Conservation (phyloP, 37 sponge, comb jelly and placozoan genomes). For the Chondrilla cf. caribensis region DNA sequence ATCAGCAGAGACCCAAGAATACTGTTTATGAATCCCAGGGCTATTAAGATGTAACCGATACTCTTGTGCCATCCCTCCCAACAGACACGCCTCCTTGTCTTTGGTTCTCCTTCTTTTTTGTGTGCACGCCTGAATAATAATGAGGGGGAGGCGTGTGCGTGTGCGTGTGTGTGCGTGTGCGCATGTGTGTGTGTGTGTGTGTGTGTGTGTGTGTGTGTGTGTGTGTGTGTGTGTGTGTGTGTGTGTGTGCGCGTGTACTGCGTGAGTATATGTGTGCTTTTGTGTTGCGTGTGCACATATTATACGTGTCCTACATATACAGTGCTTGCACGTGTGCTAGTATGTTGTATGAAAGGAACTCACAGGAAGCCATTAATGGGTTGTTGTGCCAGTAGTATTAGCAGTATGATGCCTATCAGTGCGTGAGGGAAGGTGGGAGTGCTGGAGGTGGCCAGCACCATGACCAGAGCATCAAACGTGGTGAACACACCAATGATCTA, state of each 20-base stretch:
- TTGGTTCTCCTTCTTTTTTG: conserved; percentile 21
- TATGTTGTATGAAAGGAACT: neutral
- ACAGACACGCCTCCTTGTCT: conserved; percentile 25
- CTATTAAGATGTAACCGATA: conserved; percentile 3
- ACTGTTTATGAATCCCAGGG: conserved; percentile 29
- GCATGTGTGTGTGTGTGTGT: too few relatives aligned
- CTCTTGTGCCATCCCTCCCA: conserved; percentile 55
- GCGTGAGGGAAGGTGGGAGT: conserved; percentile 20
- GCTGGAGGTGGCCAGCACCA: conserved; percentile 8
- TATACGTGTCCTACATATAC: too few relatives aligned
- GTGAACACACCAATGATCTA: conserved; percentile 18
- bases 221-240: too few relatives aligned
- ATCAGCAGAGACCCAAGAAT: conserved; percentile 54
- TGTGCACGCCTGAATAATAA: conserved; percentile 50
- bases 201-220: too few relatives aligned
- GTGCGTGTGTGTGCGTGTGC: too few relatives aligned
- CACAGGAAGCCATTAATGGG: conserved; percentile 24
- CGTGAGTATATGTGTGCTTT: too few relatives aligned
- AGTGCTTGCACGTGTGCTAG: too few relatives aligned
- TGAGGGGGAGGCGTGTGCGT: neutral
- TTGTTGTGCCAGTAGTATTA: neutral
- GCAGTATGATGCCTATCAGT: neutral
- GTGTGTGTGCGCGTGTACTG: too few relatives aligned
- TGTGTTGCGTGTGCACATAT: too few relatives aligned
- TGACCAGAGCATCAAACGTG: neutral